Evolutionary conservation across 2,888 invertebrate genomes (phyloP).

Genomic region (Isoperla grammatica): DNA sequence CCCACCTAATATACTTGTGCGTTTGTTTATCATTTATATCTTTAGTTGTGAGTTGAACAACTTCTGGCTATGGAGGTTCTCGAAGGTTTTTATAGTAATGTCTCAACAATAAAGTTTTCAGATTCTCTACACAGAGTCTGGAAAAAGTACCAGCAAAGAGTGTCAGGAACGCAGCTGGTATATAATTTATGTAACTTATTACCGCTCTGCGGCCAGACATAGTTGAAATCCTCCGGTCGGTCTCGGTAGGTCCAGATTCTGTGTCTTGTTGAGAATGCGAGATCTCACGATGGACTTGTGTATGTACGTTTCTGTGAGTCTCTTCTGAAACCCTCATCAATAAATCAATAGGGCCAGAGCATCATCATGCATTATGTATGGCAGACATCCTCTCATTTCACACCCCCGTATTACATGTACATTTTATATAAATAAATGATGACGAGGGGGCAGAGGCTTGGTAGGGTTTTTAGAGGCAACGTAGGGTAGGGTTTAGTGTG

Average conservation of each 20-base stretch:
- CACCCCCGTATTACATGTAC: conserved; percentile 40
- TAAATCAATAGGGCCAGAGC: conserved; percentile 37
- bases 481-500: conserved; percentile 7
- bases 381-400: conserved; percentile 38
- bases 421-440: conserved; percentile 40
- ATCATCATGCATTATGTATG: conserved; percentile 36
- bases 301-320: neutral
- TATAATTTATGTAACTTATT: conserved; percentile 12
- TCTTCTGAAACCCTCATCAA: conserved; percentile 33
- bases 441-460: conserved; percentile 22
- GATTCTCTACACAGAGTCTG: no score
- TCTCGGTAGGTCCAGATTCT: conserved; percentile 7
- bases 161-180: neutral
- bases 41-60: conserved; percentile 1
- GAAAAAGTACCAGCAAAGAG: no score
- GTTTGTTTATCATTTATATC: neutral
- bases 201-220: no score
- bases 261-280: neutral
- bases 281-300: conserved; percentile 8
- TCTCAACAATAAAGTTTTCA: no score
- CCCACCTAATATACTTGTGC: neutral
- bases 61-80: neutral
- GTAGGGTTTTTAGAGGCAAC: conserved; percentile 15
- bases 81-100: neutral
- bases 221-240: neutral